A percentile compares a stretch with the other conserved stretches of the same genome.
Conservation (phyloP, 2,797 vertebrate genomes). For the Microctenopoma stevenorrisi region DNA sequence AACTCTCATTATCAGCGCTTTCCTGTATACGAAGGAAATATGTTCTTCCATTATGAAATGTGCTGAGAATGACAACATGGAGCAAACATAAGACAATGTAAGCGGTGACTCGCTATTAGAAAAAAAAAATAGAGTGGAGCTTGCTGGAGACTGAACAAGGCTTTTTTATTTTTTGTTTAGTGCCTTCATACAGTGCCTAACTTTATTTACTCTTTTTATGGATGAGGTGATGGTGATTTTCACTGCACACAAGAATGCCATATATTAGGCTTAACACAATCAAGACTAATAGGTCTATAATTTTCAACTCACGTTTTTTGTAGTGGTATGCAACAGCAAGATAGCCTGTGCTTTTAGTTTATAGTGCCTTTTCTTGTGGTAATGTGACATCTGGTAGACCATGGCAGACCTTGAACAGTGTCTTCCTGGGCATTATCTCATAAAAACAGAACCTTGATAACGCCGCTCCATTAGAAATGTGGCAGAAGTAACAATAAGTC, state of each 20-base stretch:
- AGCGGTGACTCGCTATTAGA: conserved; percentile 48
- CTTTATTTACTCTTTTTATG: conserved; percentile 63
- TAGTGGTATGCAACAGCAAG: conserved; percentile 36
- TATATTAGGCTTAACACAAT: conserved; percentile 48
- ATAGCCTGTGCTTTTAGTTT: conserved; percentile 62
- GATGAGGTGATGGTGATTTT: conserved; percentile 63
- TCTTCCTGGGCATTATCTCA: conserved; percentile 71
- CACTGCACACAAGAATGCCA: conserved; percentile 35
- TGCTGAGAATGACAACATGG: conserved; percentile 80
- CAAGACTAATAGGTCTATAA: conserved; percentile 62
- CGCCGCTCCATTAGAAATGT: conserved; percentile 61
- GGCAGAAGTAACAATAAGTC: conserved; percentile 65
- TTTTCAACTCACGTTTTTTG: conserved; percentile 56
- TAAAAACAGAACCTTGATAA: conserved; percentile 74
- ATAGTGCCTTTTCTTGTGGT: conserved; percentile 57
- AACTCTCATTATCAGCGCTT: conserved; percentile 82
- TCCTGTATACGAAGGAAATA: conserved; percentile 79
- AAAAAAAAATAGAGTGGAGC: conserved; percentile 34
- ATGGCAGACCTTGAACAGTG: conserved; percentile 64
- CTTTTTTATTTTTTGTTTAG: conserved; percentile 43
- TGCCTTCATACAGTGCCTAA: conserved; percentile 26
- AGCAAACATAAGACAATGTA: conserved; percentile 74
- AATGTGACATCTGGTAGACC: conserved; percentile 76
- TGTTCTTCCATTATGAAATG: conserved; percentile 80
- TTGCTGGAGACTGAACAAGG: conserved; percentile 49